A percentile compares a stretch with the other conserved stretches of the same genome.
phyloP scores from a whole-genome alignment of 92 coral and sea anemone species.

The Phymanthus crucifer region DNA sequence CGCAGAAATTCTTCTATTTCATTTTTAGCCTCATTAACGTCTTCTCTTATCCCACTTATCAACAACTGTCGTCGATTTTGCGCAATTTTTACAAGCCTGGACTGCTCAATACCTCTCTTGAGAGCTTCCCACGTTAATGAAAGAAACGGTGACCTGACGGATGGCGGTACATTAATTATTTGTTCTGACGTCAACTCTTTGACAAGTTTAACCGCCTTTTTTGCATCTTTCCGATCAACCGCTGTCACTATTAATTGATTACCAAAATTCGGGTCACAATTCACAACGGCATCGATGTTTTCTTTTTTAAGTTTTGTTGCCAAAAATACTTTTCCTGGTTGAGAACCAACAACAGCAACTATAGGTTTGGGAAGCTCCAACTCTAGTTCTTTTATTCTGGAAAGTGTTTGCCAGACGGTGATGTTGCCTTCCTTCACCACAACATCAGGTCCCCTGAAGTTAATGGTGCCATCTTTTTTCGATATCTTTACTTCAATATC shows the following conservation, averaged over 20 bases:
- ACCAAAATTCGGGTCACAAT: conserved; percentile 13
- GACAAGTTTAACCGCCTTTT: conserved; percentile 35
- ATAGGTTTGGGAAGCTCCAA: conserved; percentile 15
- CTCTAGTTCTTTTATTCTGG: conserved; percentile 22
- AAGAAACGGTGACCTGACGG: conserved; percentile 50
- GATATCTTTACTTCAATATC: conserved; percentile 14
- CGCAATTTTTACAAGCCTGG: conserved; percentile 7
- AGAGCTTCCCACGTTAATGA: conserved; percentile 58
- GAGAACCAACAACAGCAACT: conserved; percentile 7
- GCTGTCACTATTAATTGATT: conserved; percentile 38
- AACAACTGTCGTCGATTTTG: conserved; percentile 36
- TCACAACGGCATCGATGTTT: conserved; percentile 26
- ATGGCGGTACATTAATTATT: conserved; percentile 40
- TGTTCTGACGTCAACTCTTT: conserved; percentile 39
- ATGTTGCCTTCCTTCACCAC: conserved; percentile 32
- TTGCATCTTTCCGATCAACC: conserved; percentile 34
- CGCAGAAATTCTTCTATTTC: conserved; percentile 28
- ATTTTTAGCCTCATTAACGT: conserved; percentile 36
- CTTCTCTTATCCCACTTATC: conserved; percentile 49
- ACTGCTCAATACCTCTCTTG: background rate
- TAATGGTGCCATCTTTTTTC: conserved; percentile 17
- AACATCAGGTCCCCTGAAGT: conserved; percentile 38
- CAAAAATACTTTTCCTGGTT: conserved; percentile 25
- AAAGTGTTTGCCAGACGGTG: conserved; percentile 33
- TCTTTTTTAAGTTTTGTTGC: conserved; percentile 13